Conservation (phyloP, 2,797 vertebrate genomes). For the Rhyacichthys aspro region DNA sequence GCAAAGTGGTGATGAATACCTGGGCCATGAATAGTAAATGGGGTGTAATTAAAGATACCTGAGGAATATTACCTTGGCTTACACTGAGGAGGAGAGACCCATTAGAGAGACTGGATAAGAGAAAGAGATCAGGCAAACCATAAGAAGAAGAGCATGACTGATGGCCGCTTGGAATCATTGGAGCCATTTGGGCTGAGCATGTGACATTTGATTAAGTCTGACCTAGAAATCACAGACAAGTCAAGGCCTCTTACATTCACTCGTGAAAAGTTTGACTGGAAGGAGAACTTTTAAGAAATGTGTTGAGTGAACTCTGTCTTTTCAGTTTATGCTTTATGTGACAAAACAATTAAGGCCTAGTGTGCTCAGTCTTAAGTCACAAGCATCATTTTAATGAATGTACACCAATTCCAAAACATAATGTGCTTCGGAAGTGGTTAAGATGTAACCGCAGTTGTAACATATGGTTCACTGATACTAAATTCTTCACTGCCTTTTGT, state of each 20-base stretch:
- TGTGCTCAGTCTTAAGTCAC: background rate
- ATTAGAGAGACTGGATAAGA: conserved; percentile 40
- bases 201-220: conserved; percentile 76
- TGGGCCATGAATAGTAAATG: conserved; percentile 78
- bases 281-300: conserved; percentile 1
- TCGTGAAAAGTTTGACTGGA: conserved; percentile 34
- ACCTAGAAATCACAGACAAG: conserved; percentile 68
- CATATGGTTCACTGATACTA: too few relatives aligned
- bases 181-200: conserved; percentile 62
- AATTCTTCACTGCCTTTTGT: too few relatives aligned
- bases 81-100: conserved; percentile 64
- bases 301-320: background rate
- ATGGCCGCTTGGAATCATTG: conserved; percentile 61
- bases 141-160: conserved; percentile 53
- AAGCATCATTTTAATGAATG: too few relatives aligned
- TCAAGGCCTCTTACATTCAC: conserved; percentile 45
- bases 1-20: conserved; percentile 65
- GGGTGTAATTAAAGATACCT: conserved; percentile 78
- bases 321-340: too few relatives aligned
- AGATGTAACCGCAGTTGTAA: too few relatives aligned
- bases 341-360: too few relatives aligned
- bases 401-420: too few relatives aligned
- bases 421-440: too few relatives aligned
- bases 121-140: conserved; percentile 28
- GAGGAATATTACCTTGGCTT: conserved; percentile 68